Conservation (phyloP, 1,140 invertebrate genomes). For the Bactericera cockerelli region DNA sequence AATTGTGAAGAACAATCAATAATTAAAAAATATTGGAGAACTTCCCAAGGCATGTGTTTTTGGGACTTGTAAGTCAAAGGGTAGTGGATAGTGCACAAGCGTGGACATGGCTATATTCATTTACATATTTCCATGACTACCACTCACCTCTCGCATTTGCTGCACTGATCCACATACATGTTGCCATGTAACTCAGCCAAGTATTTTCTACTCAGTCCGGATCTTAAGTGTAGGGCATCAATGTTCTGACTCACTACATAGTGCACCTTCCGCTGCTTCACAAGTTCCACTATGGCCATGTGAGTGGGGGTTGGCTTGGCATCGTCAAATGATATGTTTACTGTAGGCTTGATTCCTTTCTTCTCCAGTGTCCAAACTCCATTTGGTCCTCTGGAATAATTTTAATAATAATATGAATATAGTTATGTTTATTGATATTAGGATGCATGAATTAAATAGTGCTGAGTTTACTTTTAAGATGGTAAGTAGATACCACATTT, state of each 20-base stretch:
- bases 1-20: neutral
- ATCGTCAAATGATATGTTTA: constrained; percentile 77
- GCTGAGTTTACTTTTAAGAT: too few relatives aligned
- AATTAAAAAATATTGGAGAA: constrained; percentile 11
- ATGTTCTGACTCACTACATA: constrained; percentile 95
- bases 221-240: constrained; percentile 89
- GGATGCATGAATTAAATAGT: neutral
- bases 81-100: too few relatives aligned
- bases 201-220: constrained; percentile 59
- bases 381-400: constrained; percentile 63
- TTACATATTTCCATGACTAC: too few relatives aligned
- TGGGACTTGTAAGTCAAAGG: too few relatives aligned
- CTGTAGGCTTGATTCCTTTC: constrained; percentile 71
- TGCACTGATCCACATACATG: constrained; percentile 92
- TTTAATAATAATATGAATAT: constrained; percentile 15
- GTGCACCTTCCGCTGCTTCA: constrained; percentile 56
- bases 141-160: constrained; percentile 65
- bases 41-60: too few relatives aligned
- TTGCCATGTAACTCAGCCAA: constrained; percentile 95
- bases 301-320: constrained; percentile 87
- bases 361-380: constrained; percentile 97
- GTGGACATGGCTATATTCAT: too few relatives aligned
- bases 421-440: too few relatives aligned
- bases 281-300: constrained; percentile 73
- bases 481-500: too few relatives aligned